phyloP scores from a whole-genome alignment of 2,888 invertebrate genomes.

The Catocala sponsa region DNA sequence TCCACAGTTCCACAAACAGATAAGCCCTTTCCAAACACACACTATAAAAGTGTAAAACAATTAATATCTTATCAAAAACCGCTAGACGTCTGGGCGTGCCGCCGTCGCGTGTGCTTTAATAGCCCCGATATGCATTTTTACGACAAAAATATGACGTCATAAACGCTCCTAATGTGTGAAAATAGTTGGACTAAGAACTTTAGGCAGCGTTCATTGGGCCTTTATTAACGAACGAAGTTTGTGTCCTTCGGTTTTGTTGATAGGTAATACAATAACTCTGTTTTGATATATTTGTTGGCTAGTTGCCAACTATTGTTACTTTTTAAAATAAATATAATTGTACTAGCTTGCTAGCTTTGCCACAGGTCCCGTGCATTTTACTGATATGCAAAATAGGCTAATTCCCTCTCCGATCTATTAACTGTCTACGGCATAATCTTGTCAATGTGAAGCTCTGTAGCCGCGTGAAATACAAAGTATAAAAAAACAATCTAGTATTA shows the following conservation, averaged over 20 bases:
- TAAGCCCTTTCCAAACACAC: not conserved
- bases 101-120: conserved; percentile 58
- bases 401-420: too few relatives aligned
- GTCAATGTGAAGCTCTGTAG: too few relatives aligned
- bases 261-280: not conserved
- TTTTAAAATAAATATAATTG: too few relatives aligned
- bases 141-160: conserved; percentile 57
- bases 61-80: conserved; percentile 9
- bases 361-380: too few relatives aligned
- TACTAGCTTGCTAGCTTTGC: too few relatives aligned
- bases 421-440: too few relatives aligned
- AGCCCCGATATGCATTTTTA: conserved; percentile 62
- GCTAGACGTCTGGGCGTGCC: conserved; percentile 35
- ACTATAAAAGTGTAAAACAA: not conserved
- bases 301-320: not conserved
- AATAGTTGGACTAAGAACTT: conserved; percentile 16
- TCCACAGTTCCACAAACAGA: not conserved
- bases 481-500: too few relatives aligned
- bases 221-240: conserved; percentile 13
- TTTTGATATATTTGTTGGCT: not conserved
- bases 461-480: too few relatives aligned
- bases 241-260: not conserved
- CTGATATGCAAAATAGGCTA: too few relatives aligned
- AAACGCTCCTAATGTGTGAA: conserved; percentile 52
- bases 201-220: conserved; percentile 9